Conservation (phyloP, 1,140 invertebrate species). For the Drosophila orena region DNA sequence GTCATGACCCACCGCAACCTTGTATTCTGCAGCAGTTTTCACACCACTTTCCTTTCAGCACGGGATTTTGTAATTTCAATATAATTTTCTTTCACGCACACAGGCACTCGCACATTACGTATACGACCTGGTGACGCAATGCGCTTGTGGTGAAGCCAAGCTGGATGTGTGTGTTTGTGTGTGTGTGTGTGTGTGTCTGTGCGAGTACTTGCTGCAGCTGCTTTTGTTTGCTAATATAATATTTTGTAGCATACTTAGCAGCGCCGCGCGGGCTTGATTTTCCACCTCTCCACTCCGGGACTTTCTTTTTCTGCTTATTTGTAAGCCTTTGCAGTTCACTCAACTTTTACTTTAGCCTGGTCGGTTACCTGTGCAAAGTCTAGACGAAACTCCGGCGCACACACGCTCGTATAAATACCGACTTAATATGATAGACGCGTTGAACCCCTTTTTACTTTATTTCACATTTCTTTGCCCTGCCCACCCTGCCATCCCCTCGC, state of each 20-base stretch:
- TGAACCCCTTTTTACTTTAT: conserved; percentile 57
- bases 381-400: conserved; percentile 47
- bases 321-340: conserved; percentile 61
- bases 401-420: conserved; percentile 13
- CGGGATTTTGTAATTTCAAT: conserved; percentile 73
- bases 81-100: conserved; percentile 64
- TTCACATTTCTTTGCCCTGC: conserved; percentile 33
- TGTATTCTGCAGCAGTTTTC: conserved; percentile 18
- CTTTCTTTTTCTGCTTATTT: conserved; percentile 48
- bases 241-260: conserved; percentile 67
- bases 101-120: conserved; percentile 46
- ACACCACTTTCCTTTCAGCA: conserved; percentile 28
- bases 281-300: not conserved
- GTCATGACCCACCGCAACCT: conserved; percentile 22
- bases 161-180: conserved; percentile 29
- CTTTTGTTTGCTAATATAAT: conserved; percentile 80
- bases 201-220: conserved; percentile 50
- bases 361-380: conserved; percentile 68
- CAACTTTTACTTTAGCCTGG: conserved; percentile 64
- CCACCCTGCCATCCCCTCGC: not conserved
- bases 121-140: conserved; percentile 62
- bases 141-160: conserved; percentile 53
- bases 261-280: conserved; percentile 24
- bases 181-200: conserved; percentile 12
- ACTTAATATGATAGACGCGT: conserved; percentile 68